These are phyloP conservation scores for Sardinella longiceps DNA, from an alignment of 2,797 vertebrate genomes.

Conservation along the genomic window DNA sequence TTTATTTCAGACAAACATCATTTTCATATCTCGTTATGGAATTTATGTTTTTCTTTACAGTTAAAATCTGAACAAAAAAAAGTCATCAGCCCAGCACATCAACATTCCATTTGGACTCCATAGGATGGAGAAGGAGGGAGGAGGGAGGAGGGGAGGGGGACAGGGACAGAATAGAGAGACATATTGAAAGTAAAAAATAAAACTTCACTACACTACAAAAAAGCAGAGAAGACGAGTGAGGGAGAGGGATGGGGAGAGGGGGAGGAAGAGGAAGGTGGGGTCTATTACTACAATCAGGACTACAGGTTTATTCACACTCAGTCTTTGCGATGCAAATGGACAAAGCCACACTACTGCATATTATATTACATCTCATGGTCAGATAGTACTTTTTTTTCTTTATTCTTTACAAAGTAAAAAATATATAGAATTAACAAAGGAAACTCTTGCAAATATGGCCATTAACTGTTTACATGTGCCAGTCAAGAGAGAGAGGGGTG, in stretches of 20 bases:
- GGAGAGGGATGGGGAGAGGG: slow-evolving; percentile 20
- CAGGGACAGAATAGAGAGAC: neutral
- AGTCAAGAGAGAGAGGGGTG: slow-evolving; percentile 24
- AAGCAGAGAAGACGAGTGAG: neutral
- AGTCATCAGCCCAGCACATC: slow-evolving; percentile 73
- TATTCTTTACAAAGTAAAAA: slow-evolving; percentile 72
- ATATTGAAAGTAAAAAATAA: slow-evolving; percentile 54
- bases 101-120: slow-evolving; percentile 81
- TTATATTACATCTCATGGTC: slow-evolving; percentile 61
- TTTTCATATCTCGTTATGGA: slow-evolving; percentile 66
- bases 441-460: slow-evolving; percentile 70
- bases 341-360: slow-evolving; percentile 62
- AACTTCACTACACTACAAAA: slow-evolving; percentile 67
- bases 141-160: neutral
- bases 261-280: slow-evolving; percentile 36
- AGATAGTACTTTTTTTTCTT: slow-evolving; percentile 44
- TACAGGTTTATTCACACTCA: slow-evolving; percentile 76
- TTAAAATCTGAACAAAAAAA: slow-evolving; percentile 57
- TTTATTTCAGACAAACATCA: slow-evolving; percentile 86
- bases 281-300: slow-evolving; percentile 79
- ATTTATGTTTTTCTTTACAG: slow-evolving; percentile 64
- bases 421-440: slow-evolving; percentile 70
- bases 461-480: slow-evolving; percentile 50
- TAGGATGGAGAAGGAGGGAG: slow-evolving; percentile 49
- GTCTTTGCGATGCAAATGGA: slow-evolving; percentile 64